Evolutionary conservation across 2,797 vertebrate genomes (phyloP).

Genomic region (Leuciscus waleckii): DNA sequence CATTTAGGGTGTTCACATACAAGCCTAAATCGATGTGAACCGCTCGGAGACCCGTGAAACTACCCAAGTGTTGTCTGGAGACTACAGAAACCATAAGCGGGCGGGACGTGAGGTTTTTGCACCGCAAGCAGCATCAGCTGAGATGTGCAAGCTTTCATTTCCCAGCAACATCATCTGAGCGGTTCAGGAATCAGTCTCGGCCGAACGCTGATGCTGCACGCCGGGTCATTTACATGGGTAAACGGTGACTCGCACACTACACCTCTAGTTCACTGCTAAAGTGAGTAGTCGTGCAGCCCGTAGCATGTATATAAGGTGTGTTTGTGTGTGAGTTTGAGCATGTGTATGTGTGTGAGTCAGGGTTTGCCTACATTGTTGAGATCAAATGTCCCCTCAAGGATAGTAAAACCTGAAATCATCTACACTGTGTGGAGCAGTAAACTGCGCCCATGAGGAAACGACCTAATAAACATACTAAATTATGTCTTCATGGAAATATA

Average conservation of each 20-base stretch:
- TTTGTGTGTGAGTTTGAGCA: background rate
- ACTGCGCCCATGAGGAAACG: background rate
- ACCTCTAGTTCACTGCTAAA: background rate
- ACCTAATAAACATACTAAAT: constrained; percentile 40
- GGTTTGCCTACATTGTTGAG: background rate
- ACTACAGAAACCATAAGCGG: constrained; percentile 13
- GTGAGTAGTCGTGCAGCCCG: background rate
- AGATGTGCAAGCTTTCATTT: constrained; percentile 33
- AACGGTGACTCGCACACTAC: background rate
- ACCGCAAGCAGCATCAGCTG: background rate
- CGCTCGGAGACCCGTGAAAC: constrained; percentile 21
- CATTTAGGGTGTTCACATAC: background rate
- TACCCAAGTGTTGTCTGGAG: constrained; percentile 2
- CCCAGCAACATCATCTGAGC: constrained; percentile 15
- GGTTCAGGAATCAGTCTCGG: background rate
- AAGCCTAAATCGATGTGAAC: constrained; percentile 16
- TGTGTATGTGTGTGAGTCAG: background rate
- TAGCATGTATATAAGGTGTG: background rate
- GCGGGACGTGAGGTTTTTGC: constrained; percentile 12
- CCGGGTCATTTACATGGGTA: background rate
- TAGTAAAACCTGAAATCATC: constrained; percentile 26
- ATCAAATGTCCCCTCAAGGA: constrained; percentile 1
- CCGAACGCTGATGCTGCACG: background rate
- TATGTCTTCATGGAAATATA: constrained; percentile 19
- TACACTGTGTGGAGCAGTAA: background rate